Base-by-base conservation (phyloP, 2,888 invertebrate species). In the Augochlorella aurata region DNA sequence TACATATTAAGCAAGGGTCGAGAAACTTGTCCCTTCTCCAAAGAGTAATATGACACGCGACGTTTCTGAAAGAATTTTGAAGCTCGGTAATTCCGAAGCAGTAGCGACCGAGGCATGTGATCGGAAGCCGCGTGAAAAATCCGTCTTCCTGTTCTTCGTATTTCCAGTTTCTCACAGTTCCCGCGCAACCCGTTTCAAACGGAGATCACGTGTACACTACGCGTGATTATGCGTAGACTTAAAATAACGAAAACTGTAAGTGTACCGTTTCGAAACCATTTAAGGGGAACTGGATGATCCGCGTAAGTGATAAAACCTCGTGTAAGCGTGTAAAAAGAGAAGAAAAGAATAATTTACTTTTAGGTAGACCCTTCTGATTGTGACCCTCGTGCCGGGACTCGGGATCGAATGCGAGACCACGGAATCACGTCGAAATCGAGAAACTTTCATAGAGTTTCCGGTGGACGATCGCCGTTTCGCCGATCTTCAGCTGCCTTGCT, bases 201-300 rank as follows among this genome's bases (percentile, higher is more conserved):
- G 63, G 66, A 58, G 29, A 75, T 66, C 47, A 58, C 67, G 52
- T 69, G 63, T 65, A 44, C 63, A 18, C 16, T 63, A 77, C 74
- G 65, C 65, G 76, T 74, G 63, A 78, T 63, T 75, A 75, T 65
- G 74, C 63, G 72, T 82, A 82, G 74, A 69, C 21, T 7, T 58
- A n/a, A 58, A 58, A 58, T 58, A 58, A 58, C 69, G 70, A 74
- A 77, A 76, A 67, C 72, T 76, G 81, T 76, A 80, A 74, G 77
- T 85, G 86, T 86, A 52, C 29, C 73, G 81, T 68, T 81, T 29
- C 69, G 63, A 63, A 18, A 10, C 78, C 77, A 78, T 84, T 78
- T 81, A 87, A 89, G 85, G 89, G 82, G 72, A 87, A 89, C 81
- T 87, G 75, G 84, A 87, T 88, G 85, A 83, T 81, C 67, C 80